Evolutionary conservation across 2,888 invertebrate genomes (phyloP).

Genomic region (Pyrrhia umbra): DNA sequence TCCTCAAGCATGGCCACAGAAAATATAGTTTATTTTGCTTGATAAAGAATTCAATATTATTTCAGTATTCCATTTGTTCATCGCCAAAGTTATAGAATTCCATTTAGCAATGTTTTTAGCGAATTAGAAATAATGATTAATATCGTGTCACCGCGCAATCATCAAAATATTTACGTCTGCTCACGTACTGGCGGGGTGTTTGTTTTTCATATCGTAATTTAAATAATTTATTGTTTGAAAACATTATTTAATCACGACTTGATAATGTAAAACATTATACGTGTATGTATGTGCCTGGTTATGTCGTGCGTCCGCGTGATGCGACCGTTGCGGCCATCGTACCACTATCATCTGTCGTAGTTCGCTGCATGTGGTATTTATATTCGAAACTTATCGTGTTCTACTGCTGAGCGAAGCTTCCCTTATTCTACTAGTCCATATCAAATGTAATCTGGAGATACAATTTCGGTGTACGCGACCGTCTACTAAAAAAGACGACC

Average conservation of each 20-base stretch:
- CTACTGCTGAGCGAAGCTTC: too few species aligned
- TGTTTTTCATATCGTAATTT: slow-evolving; percentile 52
- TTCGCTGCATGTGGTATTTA: background rate
- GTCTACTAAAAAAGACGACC: too few species aligned
- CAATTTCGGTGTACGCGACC: too few species aligned
- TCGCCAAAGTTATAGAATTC: too few species aligned
- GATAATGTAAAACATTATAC: slow-evolving; percentile 32
- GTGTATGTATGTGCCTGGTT: slow-evolving; percentile 14
- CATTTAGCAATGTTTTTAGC: background rate
- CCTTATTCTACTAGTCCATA: too few species aligned
- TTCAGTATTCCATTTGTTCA: too few species aligned
- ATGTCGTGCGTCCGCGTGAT: slow-evolving; percentile 17
- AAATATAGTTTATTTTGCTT: background rate
- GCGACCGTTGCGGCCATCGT: slow-evolving; percentile 29
- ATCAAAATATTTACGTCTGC: slow-evolving; percentile 31
- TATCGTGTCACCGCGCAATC: slow-evolving; percentile 13
- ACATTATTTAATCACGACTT: slow-evolving; percentile 40
- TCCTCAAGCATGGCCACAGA: background rate
- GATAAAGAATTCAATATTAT: too few species aligned
- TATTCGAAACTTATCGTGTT: too few species aligned
- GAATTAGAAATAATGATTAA: background rate
- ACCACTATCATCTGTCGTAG: slow-evolving; percentile 10
- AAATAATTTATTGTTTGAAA: slow-evolving; percentile 59
- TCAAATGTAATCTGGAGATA: too few species aligned
- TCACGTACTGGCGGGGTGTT: slow-evolving; percentile 31